Base-by-base conservation (phyloP, 2,113 vertebrate species). In the Cygnus buccinator region DNA sequence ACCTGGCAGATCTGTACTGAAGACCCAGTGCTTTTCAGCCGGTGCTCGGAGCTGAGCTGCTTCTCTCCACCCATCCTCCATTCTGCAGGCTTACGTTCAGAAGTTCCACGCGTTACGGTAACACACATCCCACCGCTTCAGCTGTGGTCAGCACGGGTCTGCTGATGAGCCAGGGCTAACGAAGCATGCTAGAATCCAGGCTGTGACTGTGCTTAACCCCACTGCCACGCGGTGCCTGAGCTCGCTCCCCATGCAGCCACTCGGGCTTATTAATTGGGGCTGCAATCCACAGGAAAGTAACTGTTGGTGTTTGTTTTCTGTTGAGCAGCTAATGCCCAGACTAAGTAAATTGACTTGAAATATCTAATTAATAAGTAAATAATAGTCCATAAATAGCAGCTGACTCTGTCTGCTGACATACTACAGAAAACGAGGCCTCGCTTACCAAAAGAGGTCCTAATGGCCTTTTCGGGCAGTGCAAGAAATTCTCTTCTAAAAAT, bases 41-140 rank as follows among this genome's bases (percentile, higher is more conserved):
- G 13, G 11, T 62, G 46, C 67, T 43, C 13, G 11, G 57, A 35
- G 57, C 81, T 23, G 61, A 37, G 61, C 28, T 33, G 71, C 33
- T 58, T 54, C 46, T 37, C 22, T 28, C 48, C 16, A 1, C 13
- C 13, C 39, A 1, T 29, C 29, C 57, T 28, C 23, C 67, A 5
- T 1, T 21, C 29, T 61, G 54, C 29, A 41, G 44, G 13, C 14
- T 61, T 61, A 21, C 3, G 17, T 6, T 10, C 44, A 11, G 14
- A 9, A 55, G 6, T 9, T 63, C 25, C 19, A 44, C 31, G 20
- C 8, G 3, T 18, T 18, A 15, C 5, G 19, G 23, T 0, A 5
- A 25, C 15, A 16, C 1, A 0, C 12, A 5, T 8, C 82, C 26
- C 48, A 46, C 16, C 39, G 7, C 6, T 26, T 46, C 39, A 12